Evolutionary conservation across 2,888 invertebrate genomes (phyloP), one percentile per base, ranked within the genome.

Genomic region (Koerneria pararmatus): DNA sequence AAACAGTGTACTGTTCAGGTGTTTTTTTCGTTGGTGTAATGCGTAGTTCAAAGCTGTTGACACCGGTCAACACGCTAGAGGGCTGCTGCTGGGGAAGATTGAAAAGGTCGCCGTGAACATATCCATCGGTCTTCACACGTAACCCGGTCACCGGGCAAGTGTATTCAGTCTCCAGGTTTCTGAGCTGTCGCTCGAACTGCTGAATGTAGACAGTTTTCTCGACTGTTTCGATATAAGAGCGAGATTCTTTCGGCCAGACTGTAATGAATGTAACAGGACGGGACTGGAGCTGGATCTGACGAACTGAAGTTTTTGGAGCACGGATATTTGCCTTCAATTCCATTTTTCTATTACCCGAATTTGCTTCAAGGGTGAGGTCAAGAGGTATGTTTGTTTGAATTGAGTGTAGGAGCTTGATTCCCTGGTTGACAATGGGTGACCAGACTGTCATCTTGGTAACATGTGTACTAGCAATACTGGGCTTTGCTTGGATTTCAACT

Each of bases 181-280:
- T 67, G 32, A 67, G 34, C 22, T 58, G 53, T 48, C 57, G 58
- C 49, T 74, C 69, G 54, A 65, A 64, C 56, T 74, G 59, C 27
- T 74, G 69, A 37, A 71, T 66, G 48, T 60, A 66, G 58, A 80
- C 69, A 56, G 78, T 77, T 57, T 73, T 74, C 67, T 80, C 77
- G 58, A 76, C 73, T 34, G 74, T 51, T 53, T 77, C 74, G 29
- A 69, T 62, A 65, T 71, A 76, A 54, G 71, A 71, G n/a, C 72
- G 71, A 24, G 70, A 60, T 34, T 71, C 59, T 53, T 67, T 68
- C 11, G 71, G 54, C 71, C 73, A 75, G 53, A 66, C 62, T 51
- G 74, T 73, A 51, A 75, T 61, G 71, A 73, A 77, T 19, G 75
- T 72, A 49, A 74, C 65, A 53, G 80, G 80, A 49, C 74, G 74